phyloP scores from a whole-genome alignment of 2,113 vertebrate genomes.

The Pterophyllum scalare region DNA sequence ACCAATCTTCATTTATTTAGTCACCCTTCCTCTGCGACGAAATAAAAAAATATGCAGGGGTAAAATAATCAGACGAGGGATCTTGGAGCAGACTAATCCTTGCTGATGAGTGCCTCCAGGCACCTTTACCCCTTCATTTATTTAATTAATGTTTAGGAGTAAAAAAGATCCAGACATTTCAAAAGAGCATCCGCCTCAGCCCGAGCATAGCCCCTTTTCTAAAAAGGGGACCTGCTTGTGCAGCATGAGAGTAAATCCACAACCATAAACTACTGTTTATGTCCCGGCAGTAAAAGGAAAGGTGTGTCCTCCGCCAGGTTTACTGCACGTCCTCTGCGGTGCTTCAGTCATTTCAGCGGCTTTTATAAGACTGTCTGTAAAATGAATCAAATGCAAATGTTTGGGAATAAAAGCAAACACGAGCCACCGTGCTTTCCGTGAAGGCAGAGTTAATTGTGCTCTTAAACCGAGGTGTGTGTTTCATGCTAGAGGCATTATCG shows the following conservation, averaged over 20 bases:
- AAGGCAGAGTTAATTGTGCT: conserved; percentile 38
- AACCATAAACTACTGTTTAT: conserved; percentile 85
- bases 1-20: neutral
- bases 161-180: conserved; percentile 34
- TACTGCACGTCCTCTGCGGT: conserved; percentile 59
- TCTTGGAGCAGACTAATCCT: conserved; percentile 26
- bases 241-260: conserved; percentile 71
- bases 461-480: conserved; percentile 42
- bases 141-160: conserved; percentile 48
- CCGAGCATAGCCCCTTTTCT: conserved; percentile 43
- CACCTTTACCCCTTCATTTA: conserved; percentile 31
- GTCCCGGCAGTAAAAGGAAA: conserved; percentile 75
- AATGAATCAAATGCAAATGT: conserved; percentile 77
- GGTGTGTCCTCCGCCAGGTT: conserved; percentile 76
- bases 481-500: neutral
- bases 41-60: neutral
- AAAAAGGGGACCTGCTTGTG: conserved; percentile 58
- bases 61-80: neutral
- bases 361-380: conserved; percentile 76
- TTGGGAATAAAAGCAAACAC: conserved; percentile 76
- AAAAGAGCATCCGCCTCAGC: conserved; percentile 36
- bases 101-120: conserved; percentile 15
- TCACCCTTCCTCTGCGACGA: conserved; percentile 1
- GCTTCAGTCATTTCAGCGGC: conserved; percentile 48
- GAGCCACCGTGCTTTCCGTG: conserved; percentile 58